Evolutionary conservation across 2,888 invertebrate genomes (phyloP).

Genomic region (Cantharis nigra): DNA sequence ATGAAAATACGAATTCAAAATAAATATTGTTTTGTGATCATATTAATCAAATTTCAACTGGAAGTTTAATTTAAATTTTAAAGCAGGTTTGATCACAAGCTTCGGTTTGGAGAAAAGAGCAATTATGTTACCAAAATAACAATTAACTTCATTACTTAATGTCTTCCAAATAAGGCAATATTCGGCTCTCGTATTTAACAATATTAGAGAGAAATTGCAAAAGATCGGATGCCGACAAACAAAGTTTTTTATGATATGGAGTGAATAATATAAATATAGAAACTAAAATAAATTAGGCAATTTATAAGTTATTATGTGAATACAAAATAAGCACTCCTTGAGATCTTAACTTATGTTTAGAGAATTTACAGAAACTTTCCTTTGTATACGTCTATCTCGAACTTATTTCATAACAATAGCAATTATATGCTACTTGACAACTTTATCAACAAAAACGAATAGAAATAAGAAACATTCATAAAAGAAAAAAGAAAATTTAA

Average conservation of each 20-base stretch:
- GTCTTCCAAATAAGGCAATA: no score
- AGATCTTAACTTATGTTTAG: neutral
- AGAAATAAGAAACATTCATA: neutral
- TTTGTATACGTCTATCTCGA: neutral
- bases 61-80: neutral
- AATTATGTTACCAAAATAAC: no score
- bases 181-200: no score
- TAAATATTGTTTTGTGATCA: neutral
- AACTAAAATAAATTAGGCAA: neutral
- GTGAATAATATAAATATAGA: neutral
- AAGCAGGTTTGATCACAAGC: neutral
- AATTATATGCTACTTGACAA: neutral
- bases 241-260: no score
- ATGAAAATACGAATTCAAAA: neutral
- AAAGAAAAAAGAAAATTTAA: neutral
- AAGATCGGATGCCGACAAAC: no score
- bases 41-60: neutral
- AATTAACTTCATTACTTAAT: no score
- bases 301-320: neutral
- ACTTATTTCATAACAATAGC: neutral
- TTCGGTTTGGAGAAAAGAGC: no score
- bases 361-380: neutral
- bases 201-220: no score
- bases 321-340: neutral
- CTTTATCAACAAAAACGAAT: neutral